Evolutionary conservation across 1,140 invertebrate genomes (phyloP).

Genomic region (Bombus breviceps): DNA sequence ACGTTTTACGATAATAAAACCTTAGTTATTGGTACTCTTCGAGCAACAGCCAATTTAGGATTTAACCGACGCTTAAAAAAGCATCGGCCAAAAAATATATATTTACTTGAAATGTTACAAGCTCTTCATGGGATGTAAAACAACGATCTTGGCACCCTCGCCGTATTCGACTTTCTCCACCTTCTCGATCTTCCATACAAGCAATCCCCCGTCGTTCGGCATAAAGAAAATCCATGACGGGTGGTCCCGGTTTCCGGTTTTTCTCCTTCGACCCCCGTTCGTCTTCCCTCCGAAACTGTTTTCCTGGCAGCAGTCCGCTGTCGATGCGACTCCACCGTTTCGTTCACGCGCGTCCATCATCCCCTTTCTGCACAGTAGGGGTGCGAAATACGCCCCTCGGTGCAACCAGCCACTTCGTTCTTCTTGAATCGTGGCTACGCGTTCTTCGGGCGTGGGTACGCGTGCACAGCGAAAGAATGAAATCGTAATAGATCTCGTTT

Average conservation of each 20-base stretch:
- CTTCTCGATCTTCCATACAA: slow-evolving; percentile 49
- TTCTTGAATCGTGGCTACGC: neutral
- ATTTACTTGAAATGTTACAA: slow-evolving; percentile 2
- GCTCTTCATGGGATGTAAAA: slow-evolving; percentile 34
- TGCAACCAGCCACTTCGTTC: slow-evolving; percentile 32
- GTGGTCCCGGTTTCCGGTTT: slow-evolving; percentile 69
- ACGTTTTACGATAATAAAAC: neutral
- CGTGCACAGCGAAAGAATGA: neutral
- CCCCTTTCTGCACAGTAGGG: slow-evolving; percentile 56
- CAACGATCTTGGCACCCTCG: slow-evolving; percentile 37
- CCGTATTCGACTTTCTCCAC: slow-evolving; percentile 31
- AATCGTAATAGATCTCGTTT: slow-evolving; percentile 19
- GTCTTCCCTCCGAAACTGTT: slow-evolving; percentile 54
- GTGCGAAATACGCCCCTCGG: slow-evolving; percentile 52
- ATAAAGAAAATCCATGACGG: slow-evolving; percentile 73
- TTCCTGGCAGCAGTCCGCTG: slow-evolving; percentile 55
- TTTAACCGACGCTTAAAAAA: neutral
- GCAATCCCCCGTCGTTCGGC: slow-evolving; percentile 65
- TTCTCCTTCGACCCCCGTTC: slow-evolving; percentile 40
- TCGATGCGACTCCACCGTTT: slow-evolving; percentile 33
- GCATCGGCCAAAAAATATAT: neutral
- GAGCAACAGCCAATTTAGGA: slow-evolving; percentile 21
- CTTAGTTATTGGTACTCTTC: neutral
- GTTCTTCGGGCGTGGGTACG: neutral
- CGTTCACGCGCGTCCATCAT: slow-evolving; percentile 55